These are phyloP conservation scores for Orchesella cincta DNA, from an alignment of 1,140 invertebrate species.

Conservation along the genomic window DNA sequence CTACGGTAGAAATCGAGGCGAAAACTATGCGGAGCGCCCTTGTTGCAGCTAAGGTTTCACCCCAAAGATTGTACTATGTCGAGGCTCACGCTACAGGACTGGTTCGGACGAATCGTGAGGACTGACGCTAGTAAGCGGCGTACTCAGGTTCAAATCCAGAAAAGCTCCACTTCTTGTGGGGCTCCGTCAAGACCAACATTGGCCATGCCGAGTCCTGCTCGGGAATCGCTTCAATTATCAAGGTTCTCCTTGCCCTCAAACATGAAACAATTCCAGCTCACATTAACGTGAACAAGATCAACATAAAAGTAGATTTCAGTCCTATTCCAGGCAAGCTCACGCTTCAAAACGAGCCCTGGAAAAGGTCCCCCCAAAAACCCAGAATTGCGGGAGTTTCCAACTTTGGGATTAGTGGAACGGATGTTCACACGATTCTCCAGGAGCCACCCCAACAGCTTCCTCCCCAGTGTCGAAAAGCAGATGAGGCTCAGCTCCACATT, in stretches of 20 bases:
- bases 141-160: not conserved
- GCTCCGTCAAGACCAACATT: not conserved
- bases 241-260: not conserved
- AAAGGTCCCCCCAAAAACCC: no score
- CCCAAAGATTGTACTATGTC: conserved; percentile 59
- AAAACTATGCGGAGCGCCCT: conserved; percentile 60
- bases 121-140: not conserved
- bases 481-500: not conserved
- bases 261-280: not conserved
- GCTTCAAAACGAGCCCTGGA: no score
- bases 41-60: conserved; percentile 58
- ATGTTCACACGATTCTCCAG: no score
- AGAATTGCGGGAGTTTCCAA: no score
- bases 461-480: not conserved
- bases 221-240: not conserved
- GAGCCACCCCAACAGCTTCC: no score
- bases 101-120: conserved; percentile 51
- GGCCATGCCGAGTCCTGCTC: conserved; percentile 3
- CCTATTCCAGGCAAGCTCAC: no score
- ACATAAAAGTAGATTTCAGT: not conserved
- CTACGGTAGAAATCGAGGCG: conserved; percentile 60
- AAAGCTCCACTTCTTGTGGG: not conserved
- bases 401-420: no score
- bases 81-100: conserved; percentile 66
- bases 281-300: not conserved